A percentile compares a stretch with the other conserved stretches of the same genome.
phyloP scores from a whole-genome alignment of 1,140 invertebrate genomes.

The Aplysia californica region DNA sequence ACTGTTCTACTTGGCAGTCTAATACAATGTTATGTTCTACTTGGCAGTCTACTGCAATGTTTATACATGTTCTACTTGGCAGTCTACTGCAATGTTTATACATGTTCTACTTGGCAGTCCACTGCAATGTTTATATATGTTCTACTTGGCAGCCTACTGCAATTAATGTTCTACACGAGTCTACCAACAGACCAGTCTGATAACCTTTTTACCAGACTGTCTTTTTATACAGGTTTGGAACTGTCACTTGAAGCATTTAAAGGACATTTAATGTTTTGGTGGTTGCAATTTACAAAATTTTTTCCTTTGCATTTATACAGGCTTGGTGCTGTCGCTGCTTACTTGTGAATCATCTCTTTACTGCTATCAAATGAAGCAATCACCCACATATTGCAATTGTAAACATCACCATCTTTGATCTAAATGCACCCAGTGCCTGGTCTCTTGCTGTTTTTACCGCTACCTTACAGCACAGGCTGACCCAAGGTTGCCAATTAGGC shows the following conservation, averaged over 20 bases:
- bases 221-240: neutral
- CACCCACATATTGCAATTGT: neutral
- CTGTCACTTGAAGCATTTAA: neutral
- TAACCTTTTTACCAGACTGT: neutral
- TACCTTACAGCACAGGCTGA: too few relatives aligned
- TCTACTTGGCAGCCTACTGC: too few relatives aligned
- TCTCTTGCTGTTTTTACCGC: neutral
- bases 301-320: neutral
- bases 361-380: neutral
- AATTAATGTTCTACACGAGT: too few relatives aligned
- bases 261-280: neutral
- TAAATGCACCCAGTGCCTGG: neutral
- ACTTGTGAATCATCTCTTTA: neutral
- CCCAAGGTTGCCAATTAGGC: too few relatives aligned
- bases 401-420: neutral
- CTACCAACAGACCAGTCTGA: too few relatives aligned
- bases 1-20: too few relatives aligned
- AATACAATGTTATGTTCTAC: too few relatives aligned
- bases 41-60: too few relatives aligned
- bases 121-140: too few relatives aligned
- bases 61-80: too few relatives aligned
- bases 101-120: too few relatives aligned
- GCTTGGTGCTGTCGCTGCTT: neutral
- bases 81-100: too few relatives aligned
- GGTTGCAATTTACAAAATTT: neutral